Evolutionary conservation across 1,140 invertebrate genomes (phyloP).

Genomic region (Dendrolimus kikuchii): DNA sequence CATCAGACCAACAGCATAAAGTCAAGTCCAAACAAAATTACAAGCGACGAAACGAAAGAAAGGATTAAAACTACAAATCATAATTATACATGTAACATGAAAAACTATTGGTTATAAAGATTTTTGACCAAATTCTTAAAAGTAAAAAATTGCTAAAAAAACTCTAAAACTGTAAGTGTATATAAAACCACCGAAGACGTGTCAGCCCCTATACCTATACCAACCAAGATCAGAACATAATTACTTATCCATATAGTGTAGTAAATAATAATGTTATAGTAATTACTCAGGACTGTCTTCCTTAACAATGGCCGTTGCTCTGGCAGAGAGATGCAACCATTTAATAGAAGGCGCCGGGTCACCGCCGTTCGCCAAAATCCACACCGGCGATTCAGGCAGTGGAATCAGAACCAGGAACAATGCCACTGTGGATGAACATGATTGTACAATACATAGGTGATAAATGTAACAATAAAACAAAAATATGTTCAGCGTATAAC

Average conservation of each 20-base stretch:
- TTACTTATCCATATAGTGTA: neutral
- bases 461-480: too few species aligned
- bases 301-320: slow-evolving; percentile 43
- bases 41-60: too few species aligned
- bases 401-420: slow-evolving; percentile 68
- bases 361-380: slow-evolving; percentile 66
- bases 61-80: too few species aligned
- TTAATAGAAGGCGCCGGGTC: slow-evolving; percentile 61
- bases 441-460: neutral
- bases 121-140: too few species aligned
- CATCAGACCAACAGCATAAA: too few species aligned
- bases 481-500: too few species aligned
- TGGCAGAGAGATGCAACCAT: slow-evolving; percentile 65
- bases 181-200: neutral
- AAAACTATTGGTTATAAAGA: too few species aligned
- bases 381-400: slow-evolving; percentile 75
- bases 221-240: neutral
- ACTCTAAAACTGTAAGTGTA: too few species aligned
- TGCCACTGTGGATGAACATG: slow-evolving; percentile 20
- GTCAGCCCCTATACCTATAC: neutral
- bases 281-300: slow-evolving; percentile 35
- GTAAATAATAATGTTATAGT: neutral
- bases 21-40: too few species aligned
- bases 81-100: too few species aligned
- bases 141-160: too few species aligned